Evolutionary conservation across 2,797 vertebrate species (phyloP).

Genomic region (Poeciliopsis paucimaculata): DNA sequence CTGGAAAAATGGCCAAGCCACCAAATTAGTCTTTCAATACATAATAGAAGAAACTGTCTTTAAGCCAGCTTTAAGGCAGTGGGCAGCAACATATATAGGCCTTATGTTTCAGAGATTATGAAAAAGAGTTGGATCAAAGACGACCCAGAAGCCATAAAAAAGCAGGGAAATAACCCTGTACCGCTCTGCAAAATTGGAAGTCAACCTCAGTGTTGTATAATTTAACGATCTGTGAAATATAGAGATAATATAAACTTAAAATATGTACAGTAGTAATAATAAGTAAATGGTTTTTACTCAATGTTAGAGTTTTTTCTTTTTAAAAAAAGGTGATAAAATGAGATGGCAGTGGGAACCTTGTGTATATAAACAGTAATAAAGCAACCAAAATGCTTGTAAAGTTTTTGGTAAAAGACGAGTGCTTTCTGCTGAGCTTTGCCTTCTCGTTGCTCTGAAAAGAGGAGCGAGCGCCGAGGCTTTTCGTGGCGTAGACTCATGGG

Average conservation of each 20-base stretch:
- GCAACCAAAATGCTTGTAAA: slow-evolving; percentile 36
- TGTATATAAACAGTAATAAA: slow-evolving; percentile 21
- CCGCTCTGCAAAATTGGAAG: neutral
- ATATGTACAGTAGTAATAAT: too few species aligned
- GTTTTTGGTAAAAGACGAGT: neutral
- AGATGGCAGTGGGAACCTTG: neutral
- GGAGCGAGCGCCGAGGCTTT: slow-evolving; percentile 29
- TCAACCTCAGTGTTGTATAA: neutral
- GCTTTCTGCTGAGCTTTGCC: slow-evolving; percentile 6
- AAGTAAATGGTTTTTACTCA: neutral
- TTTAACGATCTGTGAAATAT: neutral
- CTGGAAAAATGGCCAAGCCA: too few species aligned
- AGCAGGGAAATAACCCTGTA: neutral
- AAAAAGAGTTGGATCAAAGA: neutral
- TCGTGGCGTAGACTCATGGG: slow-evolving; percentile 56
- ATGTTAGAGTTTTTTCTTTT: neutral
- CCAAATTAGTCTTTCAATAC: too few species aligned
- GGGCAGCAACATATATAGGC: too few species aligned
- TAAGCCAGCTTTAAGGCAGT: too few species aligned
- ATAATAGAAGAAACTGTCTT: too few species aligned
- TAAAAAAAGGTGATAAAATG: neutral
- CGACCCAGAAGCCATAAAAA: neutral
- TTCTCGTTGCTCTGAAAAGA: slow-evolving; percentile 22
- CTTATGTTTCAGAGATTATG: neutral
- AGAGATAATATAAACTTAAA: neutral